phyloP scores from a whole-genome alignment of 1,140 invertebrate species.

The Cydia pomonella region DNA sequence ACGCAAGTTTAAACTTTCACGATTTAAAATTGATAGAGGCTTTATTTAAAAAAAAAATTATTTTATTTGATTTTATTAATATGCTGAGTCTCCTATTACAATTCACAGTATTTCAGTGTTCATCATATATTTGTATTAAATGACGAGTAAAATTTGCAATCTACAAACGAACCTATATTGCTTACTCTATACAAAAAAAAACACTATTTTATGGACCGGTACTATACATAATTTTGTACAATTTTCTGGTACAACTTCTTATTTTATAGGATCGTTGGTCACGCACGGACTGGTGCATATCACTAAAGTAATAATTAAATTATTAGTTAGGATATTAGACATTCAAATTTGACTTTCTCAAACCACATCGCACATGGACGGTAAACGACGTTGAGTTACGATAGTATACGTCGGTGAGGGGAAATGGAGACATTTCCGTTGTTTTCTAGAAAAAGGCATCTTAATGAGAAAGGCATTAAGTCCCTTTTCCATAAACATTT shows the following conservation, averaged over 20 bases:
- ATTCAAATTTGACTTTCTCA: conserved; percentile 24
- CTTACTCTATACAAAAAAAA: too few species aligned
- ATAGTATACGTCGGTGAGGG: neutral
- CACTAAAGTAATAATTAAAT: neutral
- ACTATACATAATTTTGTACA: neutral
- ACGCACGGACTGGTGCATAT: conserved; percentile 11
- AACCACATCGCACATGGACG: conserved; percentile 4
- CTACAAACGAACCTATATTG: too few species aligned
- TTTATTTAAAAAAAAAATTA: too few species aligned
- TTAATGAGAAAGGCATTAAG: neutral
- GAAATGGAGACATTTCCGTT: neutral
- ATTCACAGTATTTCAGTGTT: too few species aligned
- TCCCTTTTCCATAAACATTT: neutral
- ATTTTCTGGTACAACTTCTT: neutral
- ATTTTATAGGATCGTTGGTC: conserved; percentile 4
- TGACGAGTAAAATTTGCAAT: too few species aligned
- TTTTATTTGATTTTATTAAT: too few species aligned
- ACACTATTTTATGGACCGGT: too few species aligned
- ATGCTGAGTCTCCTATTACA: too few species aligned
- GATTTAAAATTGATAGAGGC: too few species aligned
- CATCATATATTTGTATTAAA: too few species aligned
- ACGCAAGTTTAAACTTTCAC: too few species aligned
- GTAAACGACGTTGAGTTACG: neutral
- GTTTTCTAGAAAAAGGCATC: neutral
- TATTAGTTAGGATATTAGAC: neutral